Evolutionary conservation across 2,888 invertebrate genomes (phyloP).

Genomic region (Drosophila dives): DNA sequence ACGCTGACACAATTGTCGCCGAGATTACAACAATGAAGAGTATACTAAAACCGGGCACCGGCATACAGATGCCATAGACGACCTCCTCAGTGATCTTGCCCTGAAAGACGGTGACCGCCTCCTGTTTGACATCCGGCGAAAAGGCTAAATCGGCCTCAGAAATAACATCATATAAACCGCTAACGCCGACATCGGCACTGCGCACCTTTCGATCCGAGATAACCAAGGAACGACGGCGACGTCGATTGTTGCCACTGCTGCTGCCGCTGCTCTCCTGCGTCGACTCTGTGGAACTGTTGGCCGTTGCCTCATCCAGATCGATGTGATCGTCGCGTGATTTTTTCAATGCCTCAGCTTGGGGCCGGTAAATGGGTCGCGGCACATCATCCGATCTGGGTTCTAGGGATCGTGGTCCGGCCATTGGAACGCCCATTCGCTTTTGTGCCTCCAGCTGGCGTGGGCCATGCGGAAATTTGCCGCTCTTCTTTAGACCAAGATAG

Average conservation of each 20-base stretch:
- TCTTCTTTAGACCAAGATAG: slow-evolving; percentile 85
- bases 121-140: slow-evolving; percentile 91
- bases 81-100: slow-evolving; percentile 95
- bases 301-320: slow-evolving; percentile 63
- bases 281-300: slow-evolving; percentile 33
- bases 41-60: slow-evolving; percentile 94
- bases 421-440: slow-evolving; percentile 86
- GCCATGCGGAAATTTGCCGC: slow-evolving; percentile 90
- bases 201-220: slow-evolving; percentile 90
- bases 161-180: slow-evolving; percentile 95
- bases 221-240: slow-evolving; percentile 88
- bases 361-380: slow-evolving; percentile 81
- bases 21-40: slow-evolving; percentile 94
- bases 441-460: slow-evolving; percentile 88
- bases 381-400: slow-evolving; percentile 81
- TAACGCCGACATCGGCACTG: slow-evolving; percentile 95
- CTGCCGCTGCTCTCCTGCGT: not conserved
- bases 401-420: slow-evolving; percentile 86
- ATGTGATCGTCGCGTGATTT: slow-evolving; percentile 72
- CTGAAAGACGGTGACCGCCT: slow-evolving; percentile 94
- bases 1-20: slow-evolving; percentile 93
- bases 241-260: slow-evolving; percentile 56
- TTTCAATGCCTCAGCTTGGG: slow-evolving; percentile 75
- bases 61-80: slow-evolving; percentile 96
- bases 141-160: slow-evolving; percentile 96